Evolutionary conservation across 2,888 invertebrate species (phyloP), one percentile per base, ranked within the genome.

Genomic region (Rhyacophila evoluta): DNA sequence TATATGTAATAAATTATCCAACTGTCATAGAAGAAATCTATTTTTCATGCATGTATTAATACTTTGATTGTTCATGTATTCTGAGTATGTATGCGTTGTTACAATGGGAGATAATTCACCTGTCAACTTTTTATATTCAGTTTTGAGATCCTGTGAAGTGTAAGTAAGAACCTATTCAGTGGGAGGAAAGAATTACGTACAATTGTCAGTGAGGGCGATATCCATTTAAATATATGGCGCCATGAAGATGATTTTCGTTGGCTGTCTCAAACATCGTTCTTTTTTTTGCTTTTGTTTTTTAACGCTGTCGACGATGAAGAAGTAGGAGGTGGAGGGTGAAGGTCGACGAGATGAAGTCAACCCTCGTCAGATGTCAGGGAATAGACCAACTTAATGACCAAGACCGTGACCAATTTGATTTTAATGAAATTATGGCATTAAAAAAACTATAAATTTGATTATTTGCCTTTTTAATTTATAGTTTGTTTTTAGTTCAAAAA

Each of bases 191-290:
- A 55, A 55, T 55, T 25, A 55, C n/a, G n/a, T n/a, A n/a, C n/a
- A 55, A 55, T 55, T 55, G 25, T 25, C 55, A 55, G 55, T 55
- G 55, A 55, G 15, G 55, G 55, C 25, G 55, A 55, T 55, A 25
- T 55, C 25, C 25, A 55, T 55, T 55, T 25, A 25, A 55, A 55
- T 25, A 25, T 55, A 55, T 10, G 55, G 55, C 55, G 55, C 55
- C 55, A 19, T 19, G 25, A 25, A 19, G 55, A 55, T 55, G 19
- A 55, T 55, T 55, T 55, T 55, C 55, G 55, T 25, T 55, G 55
- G 55, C 6, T 8, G 25, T 25, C 55, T 55, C 55, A 55, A 55
- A 55, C 15, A 8, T 55, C 19, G 19, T 25, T 0, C 19, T 12
- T 33, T 33, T n/a, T 33, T 33, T 33, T 33, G 29, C n/a, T 33